Evolutionary conservation across 2,113 vertebrate genomes (phyloP), one percentile per base, ranked within the genome.

Genomic region (Oryzias curvinotus): DNA sequence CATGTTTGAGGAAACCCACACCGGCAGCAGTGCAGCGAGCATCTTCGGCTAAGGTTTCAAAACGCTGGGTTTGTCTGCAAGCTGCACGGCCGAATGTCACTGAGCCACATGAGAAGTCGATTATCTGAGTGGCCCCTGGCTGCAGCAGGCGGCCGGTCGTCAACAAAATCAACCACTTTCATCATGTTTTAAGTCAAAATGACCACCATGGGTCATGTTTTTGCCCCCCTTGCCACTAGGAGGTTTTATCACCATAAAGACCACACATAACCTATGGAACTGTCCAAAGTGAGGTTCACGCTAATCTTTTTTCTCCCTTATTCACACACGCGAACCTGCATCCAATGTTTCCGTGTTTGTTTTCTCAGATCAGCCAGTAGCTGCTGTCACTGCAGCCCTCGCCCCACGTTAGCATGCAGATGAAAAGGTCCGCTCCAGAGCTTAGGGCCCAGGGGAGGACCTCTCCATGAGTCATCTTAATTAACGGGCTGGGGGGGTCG

Each of bases 1-100:
- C 87, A 90, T 86, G 82, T 68, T 72, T 76, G 52, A 76, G 94
- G 92, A 96, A 45, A 96, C 87, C 53, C 68, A 96, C 91, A 92
- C 82, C 71, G 71, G 49, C 0, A 85, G 88, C 84, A 77, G 85
- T 46, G 26, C 52, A 71, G 82, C 79, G 73, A 71, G 71, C 77
- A 62, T 55, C 78, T 60, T 65, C 7, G 78, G 75, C 57, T 85
- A 76, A 68, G 68, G 75, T 86, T 88, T 87, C 86, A 82, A 80
- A 75, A 85, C 78, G 71, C 68, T 21, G 5, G 19, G 48, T 70
- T 74, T 64, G 75, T 79, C 78, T 60, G 56, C 1, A 16, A 61
- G 65, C 74, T 13, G 58, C 16, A 0, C 26, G 0, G 71, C 23
- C 12, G 48, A 2, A 0, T 44, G 55, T 54, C 45, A 17, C 25